A percentile compares a stretch with the other conserved stretches of the same genome.
These are phyloP conservation scores for Ferdinandea cuprea DNA, from an alignment of 2,888 invertebrate species.

Conservation along the genomic window DNA sequence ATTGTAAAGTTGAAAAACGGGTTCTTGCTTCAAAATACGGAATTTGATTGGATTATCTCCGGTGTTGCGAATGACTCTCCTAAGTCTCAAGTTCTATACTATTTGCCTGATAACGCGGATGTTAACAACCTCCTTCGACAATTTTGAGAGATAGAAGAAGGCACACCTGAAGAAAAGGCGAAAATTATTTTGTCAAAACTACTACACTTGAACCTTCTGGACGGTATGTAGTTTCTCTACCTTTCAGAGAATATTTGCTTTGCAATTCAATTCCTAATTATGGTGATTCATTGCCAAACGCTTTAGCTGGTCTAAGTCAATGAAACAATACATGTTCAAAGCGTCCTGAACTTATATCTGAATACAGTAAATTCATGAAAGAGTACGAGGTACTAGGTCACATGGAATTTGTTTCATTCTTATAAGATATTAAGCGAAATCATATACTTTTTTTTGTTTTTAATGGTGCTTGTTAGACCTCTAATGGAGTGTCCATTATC, in stretches of 20 bases:
- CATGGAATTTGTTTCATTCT: background rate
- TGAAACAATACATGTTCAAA: background rate
- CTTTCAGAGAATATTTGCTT: background rate
- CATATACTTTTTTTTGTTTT: background rate
- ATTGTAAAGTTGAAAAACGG: background rate
- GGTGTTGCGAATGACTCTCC: background rate
- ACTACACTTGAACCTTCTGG: conserved; percentile 2
- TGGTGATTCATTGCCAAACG: background rate
- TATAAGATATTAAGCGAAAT: background rate
- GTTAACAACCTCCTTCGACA: background rate
- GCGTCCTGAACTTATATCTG: background rate
- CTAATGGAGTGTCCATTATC: background rate
- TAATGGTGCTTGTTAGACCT: background rate
- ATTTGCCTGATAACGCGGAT: background rate
- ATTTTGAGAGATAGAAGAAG: background rate
- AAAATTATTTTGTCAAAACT: conserved; percentile 2
- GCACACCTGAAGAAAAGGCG: background rate
- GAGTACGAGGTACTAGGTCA: background rate
- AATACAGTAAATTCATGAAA: no score
- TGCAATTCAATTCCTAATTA: background rate
- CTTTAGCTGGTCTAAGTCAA: conserved; percentile 1
- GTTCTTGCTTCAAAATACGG: background rate
- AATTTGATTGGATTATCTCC: background rate
- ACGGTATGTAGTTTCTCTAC: conserved; percentile 6
- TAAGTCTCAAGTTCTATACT: background rate